A percentile compares a stretch with the other conserved stretches of the same genome.
These are phyloP conservation scores for Microchrysa polita DNA, from an alignment of 2,888 invertebrate genomes.

Conservation along the genomic window DNA sequence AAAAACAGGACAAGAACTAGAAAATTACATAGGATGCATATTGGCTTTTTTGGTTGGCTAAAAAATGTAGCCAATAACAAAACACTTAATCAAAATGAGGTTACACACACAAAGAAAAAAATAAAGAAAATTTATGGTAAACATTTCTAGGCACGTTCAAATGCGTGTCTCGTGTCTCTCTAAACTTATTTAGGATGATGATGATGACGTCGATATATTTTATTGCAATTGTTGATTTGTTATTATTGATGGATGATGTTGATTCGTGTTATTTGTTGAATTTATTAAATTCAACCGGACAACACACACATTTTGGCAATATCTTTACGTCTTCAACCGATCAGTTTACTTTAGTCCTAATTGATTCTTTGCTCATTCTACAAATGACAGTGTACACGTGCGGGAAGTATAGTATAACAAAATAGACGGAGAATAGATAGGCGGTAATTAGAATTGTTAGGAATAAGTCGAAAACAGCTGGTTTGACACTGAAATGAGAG, in stretches of 20 bases:
- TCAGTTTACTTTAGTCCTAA: slow-evolving; percentile 53
- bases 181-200: slow-evolving; percentile 27
- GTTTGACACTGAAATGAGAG: slow-evolving; percentile 85
- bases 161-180: neutral
- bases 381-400: slow-evolving; percentile 72
- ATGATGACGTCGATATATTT: neutral
- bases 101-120: neutral
- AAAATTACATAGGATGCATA: no score
- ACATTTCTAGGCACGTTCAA: no score
- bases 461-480: slow-evolving; percentile 96
- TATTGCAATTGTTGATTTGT: neutral
- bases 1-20: no score
- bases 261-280: neutral
- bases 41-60: slow-evolving; percentile 13
- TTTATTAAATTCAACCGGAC: neutral
- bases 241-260: neutral
- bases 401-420: slow-evolving; percentile 78
- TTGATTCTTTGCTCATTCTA: slow-evolving; percentile 61
- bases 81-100: slow-evolving; percentile 2
- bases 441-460: slow-evolving; percentile 85
- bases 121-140: neutral
- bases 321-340: neutral
- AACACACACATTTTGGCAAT: slow-evolving; percentile 13
- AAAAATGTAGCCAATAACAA: slow-evolving; percentile 36
- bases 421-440: slow-evolving; percentile 87